Evolutionary conservation across 2,888 invertebrate species (phyloP).

Genomic region (Gibbula magus): DNA sequence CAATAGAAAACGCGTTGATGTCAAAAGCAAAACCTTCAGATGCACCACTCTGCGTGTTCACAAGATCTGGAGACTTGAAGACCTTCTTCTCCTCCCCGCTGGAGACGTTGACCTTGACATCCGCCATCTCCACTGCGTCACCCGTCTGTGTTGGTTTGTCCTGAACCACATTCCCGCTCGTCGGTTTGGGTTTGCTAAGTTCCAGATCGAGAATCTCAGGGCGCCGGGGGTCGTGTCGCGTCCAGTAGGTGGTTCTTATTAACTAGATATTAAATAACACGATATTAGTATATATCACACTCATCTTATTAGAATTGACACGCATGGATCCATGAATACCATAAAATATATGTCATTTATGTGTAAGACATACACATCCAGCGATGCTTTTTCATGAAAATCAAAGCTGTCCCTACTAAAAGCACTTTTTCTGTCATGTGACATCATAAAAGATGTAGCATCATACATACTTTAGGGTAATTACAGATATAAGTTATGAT

Average conservation of each 20-base stretch:
- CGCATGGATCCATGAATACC: too few species aligned
- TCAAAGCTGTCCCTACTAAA: too few species aligned
- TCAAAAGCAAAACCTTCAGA: too few species aligned
- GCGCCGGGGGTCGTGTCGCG: not conserved
- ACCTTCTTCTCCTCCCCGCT: not conserved
- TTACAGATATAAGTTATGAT: too few species aligned
- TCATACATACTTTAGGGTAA: too few species aligned
- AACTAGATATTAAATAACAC: not conserved
- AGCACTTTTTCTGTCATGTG: too few species aligned
- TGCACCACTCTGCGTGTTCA: not conserved
- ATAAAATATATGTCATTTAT: too few species aligned
- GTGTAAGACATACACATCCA: too few species aligned
- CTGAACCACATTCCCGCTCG: not conserved
- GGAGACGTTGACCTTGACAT: not conserved
- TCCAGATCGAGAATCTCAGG: not conserved
- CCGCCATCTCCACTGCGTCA: not conserved
- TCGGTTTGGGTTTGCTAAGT: conserved; percentile 2
- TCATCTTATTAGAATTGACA: too few species aligned
- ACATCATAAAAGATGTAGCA: too few species aligned
- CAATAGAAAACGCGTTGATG: too few species aligned
- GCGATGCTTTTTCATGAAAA: too few species aligned
- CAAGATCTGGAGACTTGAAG: not conserved
- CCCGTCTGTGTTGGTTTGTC: not conserved
- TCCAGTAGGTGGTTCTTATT: conserved; percentile 23
- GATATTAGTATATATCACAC: not conserved